phyloP scores from a whole-genome alignment of 1,140 invertebrate species.

The Portunus trituberculatus region DNA sequence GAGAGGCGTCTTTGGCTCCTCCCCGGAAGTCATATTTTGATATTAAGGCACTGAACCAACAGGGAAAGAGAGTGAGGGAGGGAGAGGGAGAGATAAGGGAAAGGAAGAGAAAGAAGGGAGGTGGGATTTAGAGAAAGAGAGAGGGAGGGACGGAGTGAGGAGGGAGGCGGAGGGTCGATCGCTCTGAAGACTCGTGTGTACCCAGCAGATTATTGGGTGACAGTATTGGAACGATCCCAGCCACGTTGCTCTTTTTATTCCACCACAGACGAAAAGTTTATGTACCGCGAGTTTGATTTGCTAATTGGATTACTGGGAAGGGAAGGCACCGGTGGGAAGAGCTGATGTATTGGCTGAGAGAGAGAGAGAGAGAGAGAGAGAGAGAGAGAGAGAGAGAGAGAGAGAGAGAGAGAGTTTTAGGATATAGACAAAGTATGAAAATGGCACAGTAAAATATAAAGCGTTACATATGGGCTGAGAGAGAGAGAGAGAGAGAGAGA shows the following conservation, averaged over 20 bases:
- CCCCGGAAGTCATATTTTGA: slow-evolving; percentile 21
- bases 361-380: background rate
- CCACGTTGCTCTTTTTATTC: background rate
- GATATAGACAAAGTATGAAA: no score
- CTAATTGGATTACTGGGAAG: background rate
- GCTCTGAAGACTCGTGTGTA: background rate
- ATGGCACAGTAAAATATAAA: background rate
- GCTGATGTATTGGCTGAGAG: no score
- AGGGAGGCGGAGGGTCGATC: background rate
- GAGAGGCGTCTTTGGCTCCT: background rate
- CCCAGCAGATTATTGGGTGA: background rate
- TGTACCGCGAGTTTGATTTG: slow-evolving; percentile 10
- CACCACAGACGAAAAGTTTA: background rate
- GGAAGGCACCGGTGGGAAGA: background rate
- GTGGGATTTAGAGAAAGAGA: background rate
- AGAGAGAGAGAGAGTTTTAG: no score
- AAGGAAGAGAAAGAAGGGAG: background rate
- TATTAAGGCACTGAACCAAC: background rate
- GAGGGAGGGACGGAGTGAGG: background rate
- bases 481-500: no score
- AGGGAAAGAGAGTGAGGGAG: slow-evolving; percentile 27
- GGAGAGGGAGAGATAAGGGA: slow-evolving; percentile 31
- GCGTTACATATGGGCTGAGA: no score
- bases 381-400: no score
- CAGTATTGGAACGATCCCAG: background rate